Evolutionary conservation across 2,797 vertebrate species (phyloP).

Genomic region (Macroramphosus scolopax): DNA sequence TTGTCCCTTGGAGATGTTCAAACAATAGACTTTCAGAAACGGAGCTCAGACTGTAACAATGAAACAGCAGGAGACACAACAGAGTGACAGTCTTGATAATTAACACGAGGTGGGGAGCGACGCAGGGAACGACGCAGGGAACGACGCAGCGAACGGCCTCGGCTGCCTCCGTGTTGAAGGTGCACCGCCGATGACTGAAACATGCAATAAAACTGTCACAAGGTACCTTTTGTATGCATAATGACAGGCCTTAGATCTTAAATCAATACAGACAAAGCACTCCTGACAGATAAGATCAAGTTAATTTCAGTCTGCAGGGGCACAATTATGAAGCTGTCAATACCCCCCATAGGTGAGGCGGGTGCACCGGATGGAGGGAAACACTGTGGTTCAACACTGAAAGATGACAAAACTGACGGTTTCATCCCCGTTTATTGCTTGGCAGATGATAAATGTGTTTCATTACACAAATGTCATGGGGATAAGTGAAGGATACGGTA

Average conservation of each 20-base stretch:
- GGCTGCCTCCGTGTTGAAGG: slow-evolving; percentile 36
- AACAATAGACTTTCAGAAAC: slow-evolving; percentile 37
- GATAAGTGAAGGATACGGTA: slow-evolving; percentile 49
- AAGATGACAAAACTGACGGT: slow-evolving; percentile 56
- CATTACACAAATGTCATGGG: slow-evolving; percentile 70
- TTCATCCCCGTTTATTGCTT: slow-evolving; percentile 61
- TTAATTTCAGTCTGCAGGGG: slow-evolving; percentile 72
- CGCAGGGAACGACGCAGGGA: slow-evolving; percentile 13
- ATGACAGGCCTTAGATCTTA: slow-evolving; percentile 76
- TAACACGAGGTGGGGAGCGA: slow-evolving; percentile 42
- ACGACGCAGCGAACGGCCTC: slow-evolving; percentile 14
- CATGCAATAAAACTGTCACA: slow-evolving; percentile 66
- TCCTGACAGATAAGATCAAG: slow-evolving; percentile 76
- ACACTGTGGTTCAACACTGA: slow-evolving; percentile 50
- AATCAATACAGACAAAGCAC: slow-evolving; percentile 75
- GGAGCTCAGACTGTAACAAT: slow-evolving; percentile 18
- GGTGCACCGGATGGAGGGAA: slow-evolving; percentile 15
- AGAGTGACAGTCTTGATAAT: slow-evolving; percentile 51
- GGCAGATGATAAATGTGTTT: slow-evolving; percentile 80
- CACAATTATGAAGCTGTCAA: slow-evolving; percentile 79
- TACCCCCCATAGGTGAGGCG: slow-evolving; percentile 37
- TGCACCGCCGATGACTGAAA: slow-evolving; percentile 55
- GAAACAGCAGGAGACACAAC: slow-evolving; percentile 38
- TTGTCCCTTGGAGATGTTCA: slow-evolving; percentile 43
- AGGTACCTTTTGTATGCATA: slow-evolving; percentile 52